Base-by-base conservation (phyloP, 2,113 vertebrate genomes). In the Dryoscopus gambensis region DNA sequence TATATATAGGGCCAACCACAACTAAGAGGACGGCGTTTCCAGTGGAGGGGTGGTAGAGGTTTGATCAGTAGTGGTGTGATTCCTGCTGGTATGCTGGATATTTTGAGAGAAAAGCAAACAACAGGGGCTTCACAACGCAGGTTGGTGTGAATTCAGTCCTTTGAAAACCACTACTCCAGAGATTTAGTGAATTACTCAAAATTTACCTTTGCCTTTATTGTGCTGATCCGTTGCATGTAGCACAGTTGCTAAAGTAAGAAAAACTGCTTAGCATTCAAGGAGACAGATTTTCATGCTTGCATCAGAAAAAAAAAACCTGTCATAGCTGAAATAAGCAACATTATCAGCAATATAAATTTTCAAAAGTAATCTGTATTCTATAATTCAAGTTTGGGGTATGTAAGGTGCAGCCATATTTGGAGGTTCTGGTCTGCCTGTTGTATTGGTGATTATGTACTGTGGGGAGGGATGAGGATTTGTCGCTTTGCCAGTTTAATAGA, bases 401-500 rank as follows among this genome's bases (percentile, higher is more conserved):
- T 75, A 79, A 78, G 53, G 25, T 80, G 57, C 56, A 96, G 75
- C 79, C 30, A 19, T 82, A 81, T 79, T 90, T 91, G 82, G 73
- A 74, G n/a, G 56, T 89, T 92, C 79, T 67, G 52, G 67, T 75
- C 56, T 75, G 83, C 63, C 67, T 67, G 44, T 60, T 92, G 71
- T 71, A 11, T 19, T 71, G 50, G 53, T 90, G 88, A 87, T 95
- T 85, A 87, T 47, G 50, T 75, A 7, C 56, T 84, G 62, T 0
- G 0, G 81, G 64, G 25, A 87, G 46, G 77, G 52, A 71, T 82
- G 59, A 59, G 59, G 69, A 56, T 85, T 90, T 88, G 74, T 52
- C 95, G 71, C 93, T 71, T 56, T 92, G 71, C 68, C 71, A n/a
- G 53, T 89, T 97, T 95, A 93, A 90, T 94, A 89, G 95, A 95